phyloP scores from a whole-genome alignment of 1,140 invertebrate genomes.

The Dreissena rostriformis region DNA sequence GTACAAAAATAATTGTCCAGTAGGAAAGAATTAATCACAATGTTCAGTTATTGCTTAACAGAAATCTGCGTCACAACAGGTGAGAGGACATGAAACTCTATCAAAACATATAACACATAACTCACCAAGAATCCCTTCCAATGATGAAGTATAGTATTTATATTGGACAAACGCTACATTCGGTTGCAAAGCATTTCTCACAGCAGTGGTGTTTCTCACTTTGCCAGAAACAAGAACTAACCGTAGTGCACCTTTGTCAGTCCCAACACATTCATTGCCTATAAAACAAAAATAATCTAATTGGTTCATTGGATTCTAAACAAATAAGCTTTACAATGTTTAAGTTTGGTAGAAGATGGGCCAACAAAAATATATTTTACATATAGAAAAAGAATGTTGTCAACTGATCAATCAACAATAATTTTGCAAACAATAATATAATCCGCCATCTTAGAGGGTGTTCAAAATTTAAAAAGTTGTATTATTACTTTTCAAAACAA shows the following conservation, averaged over 20 bases:
- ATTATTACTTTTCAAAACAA: too few relatives aligned
- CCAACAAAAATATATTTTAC: too few relatives aligned
- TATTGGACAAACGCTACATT: conserved; percentile 77
- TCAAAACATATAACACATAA: conserved; percentile 5
- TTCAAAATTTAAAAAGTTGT: too few relatives aligned
- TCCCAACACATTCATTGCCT: too few relatives aligned
- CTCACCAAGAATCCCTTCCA: conserved; percentile 78
- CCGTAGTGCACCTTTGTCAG: conserved; percentile 18
- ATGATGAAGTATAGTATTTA: conserved; percentile 78
- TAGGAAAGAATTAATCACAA: too few relatives aligned
- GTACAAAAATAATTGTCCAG: too few relatives aligned
- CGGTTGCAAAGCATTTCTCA: conserved; percentile 71
- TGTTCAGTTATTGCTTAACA: too few relatives aligned
- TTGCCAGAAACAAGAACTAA: conserved; percentile 74
- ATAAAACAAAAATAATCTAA: too few relatives aligned
- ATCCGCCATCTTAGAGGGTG: too few relatives aligned
- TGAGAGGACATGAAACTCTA: not conserved
- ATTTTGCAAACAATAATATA: not conserved
- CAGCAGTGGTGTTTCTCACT: conserved; percentile 68
- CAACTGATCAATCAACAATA: not conserved
- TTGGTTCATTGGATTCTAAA: too few relatives aligned
- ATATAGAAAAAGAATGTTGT: not conserved
- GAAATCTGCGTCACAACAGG: not conserved
- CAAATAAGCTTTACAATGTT: too few relatives aligned
- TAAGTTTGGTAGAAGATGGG: too few relatives aligned